These are phyloP conservation scores for Gasterosteus nipponicus DNA, from an alignment of 2,113 vertebrate genomes.

Conservation along the genomic window DNA sequence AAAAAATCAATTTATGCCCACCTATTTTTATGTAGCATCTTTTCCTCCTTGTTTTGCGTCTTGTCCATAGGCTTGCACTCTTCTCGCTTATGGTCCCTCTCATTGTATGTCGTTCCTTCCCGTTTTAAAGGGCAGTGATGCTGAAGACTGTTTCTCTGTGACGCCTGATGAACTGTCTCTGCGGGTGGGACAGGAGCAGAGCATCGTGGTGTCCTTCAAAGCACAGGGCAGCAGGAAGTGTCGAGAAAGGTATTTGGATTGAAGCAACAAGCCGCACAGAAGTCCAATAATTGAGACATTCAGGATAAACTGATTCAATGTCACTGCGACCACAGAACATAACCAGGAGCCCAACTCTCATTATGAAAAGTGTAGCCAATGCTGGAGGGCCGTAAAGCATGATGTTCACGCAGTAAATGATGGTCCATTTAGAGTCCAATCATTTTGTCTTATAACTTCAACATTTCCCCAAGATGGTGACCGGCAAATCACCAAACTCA, in stretches of 20 bases:
- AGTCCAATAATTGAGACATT: neutral
- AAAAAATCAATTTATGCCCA: neutral
- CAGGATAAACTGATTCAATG: neutral
- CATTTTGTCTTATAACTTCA: too few relatives aligned
- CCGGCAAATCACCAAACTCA: too few relatives aligned
- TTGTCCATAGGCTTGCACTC: neutral
- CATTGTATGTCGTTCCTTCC: neutral
- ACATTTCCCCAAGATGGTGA: too few relatives aligned
- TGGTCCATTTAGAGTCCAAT: too few relatives aligned
- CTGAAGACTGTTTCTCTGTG: conserved; percentile 84
- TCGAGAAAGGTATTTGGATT: conserved; percentile 83
- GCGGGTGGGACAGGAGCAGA: conserved; percentile 85
- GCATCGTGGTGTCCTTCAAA: conserved; percentile 84
- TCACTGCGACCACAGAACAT: too few relatives aligned
- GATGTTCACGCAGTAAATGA: too few relatives aligned
- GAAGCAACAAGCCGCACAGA: neutral
- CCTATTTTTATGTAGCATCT: neutral
- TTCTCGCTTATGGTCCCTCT: neutral
- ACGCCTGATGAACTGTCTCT: conserved; percentile 86
- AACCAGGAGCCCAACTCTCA: too few relatives aligned
- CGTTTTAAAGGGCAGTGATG: conserved; percentile 78
- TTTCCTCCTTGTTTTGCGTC: neutral
- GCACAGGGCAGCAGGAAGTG: conserved; percentile 68
- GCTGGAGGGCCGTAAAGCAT: too few relatives aligned
- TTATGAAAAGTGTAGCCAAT: too few relatives aligned